Conservation (phyloP, 2,888 invertebrate species). For the Athalia cordata region DNA sequence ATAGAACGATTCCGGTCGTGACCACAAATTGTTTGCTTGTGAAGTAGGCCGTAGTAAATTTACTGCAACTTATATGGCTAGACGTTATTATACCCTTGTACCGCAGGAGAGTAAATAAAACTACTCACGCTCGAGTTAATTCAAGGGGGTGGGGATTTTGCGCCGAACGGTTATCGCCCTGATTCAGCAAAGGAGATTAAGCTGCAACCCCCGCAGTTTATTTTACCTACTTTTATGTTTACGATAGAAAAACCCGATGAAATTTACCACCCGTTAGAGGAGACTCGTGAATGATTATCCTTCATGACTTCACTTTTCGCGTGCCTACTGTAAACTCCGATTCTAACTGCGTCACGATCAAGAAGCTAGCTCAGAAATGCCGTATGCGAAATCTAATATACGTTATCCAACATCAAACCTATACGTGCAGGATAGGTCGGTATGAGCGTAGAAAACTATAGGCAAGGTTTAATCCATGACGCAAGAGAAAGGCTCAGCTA, state of each 20-base stretch:
- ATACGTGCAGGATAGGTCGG: conserved; percentile 8
- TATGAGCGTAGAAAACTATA: neutral
- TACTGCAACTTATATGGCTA: neutral
- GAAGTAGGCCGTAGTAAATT: conserved; percentile 20
- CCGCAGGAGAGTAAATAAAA: neutral
- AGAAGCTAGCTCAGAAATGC: conserved; percentile 6
- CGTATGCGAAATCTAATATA: neutral
- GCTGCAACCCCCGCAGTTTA: neutral
- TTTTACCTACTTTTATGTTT: neutral
- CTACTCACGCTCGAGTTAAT: too few species aligned
- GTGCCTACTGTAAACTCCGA: conserved; percentile 9
- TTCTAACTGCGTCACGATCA: conserved; percentile 32
- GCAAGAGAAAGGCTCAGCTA: conserved; percentile 35
- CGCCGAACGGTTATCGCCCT: conserved; percentile 14
- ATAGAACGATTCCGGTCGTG: neutral
- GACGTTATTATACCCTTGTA: conserved; percentile 9
- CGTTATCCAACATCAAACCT: conserved; percentile 40
- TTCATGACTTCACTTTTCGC: conserved; percentile 41
- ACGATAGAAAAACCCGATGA: neutral
- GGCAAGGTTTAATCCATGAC: conserved; percentile 36
- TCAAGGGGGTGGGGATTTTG: too few species aligned
- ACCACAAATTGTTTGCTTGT: conserved; percentile 6
- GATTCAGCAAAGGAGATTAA: neutral
- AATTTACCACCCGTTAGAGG: conserved; percentile 5
- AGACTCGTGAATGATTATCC: conserved; percentile 17